Evolutionary conservation across 2,888 invertebrate genomes (phyloP).

Genomic region (Abrostola triplasia): DNA sequence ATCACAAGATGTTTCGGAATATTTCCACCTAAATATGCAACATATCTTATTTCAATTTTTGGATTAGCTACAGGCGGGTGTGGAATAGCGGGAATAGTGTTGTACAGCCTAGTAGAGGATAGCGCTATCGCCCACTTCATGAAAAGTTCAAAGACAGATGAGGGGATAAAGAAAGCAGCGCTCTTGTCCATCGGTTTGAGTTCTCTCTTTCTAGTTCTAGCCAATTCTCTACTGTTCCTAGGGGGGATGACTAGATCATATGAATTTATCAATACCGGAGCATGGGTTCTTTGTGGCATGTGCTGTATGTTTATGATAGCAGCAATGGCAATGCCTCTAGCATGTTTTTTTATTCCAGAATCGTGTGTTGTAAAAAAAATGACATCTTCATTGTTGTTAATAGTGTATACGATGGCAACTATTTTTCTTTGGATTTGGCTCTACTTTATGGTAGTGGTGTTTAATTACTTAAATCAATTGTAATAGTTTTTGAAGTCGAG

Average conservation of each 20-base stretch:
- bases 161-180: conserved; percentile 57
- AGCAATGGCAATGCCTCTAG: conserved; percentile 52
- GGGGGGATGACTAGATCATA: conserved; percentile 40
- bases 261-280: conserved; percentile 32
- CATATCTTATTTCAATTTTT: conserved; percentile 63
- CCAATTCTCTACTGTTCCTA: conserved; percentile 56
- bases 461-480: conserved; percentile 49
- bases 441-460: conserved; percentile 66
- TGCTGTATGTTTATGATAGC: conserved; percentile 48
- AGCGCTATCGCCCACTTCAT: conserved; percentile 40
- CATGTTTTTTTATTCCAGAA: conserved; percentile 61
- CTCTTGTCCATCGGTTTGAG: conserved; percentile 57
- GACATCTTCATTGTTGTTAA: conserved; percentile 33
- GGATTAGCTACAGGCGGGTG: conserved; percentile 60
- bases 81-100: conserved; percentile 59
- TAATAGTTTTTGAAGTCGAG: background rate
- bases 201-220: conserved; percentile 57
- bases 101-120: conserved; percentile 66
- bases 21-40: conserved; percentile 60
- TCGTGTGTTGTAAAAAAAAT: conserved; percentile 63
- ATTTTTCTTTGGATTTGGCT: conserved; percentile 66
- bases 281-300: conserved; percentile 53
- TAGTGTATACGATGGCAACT: conserved; percentile 47
- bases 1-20: conserved; percentile 59
- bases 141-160: conserved; percentile 32